Evolutionary conservation across 1,140 invertebrate species (phyloP).

Genomic region (Saccostrea echinata): DNA sequence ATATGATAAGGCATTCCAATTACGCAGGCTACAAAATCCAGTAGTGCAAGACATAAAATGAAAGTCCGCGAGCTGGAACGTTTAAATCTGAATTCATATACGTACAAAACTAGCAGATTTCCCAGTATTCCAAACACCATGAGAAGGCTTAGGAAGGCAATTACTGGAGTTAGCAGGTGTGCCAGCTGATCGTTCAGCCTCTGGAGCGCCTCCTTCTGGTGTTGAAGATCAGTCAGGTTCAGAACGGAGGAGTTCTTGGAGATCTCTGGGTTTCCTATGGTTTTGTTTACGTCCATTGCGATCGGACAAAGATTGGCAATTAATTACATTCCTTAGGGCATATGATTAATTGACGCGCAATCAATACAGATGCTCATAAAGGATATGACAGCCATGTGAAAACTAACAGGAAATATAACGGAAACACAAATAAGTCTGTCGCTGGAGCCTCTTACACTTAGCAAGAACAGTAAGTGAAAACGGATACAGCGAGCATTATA

Average conservation of each 20-base stretch:
- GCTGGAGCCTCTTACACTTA: background rate
- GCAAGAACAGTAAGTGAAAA: background rate
- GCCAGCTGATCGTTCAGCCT: slow-evolving; percentile 58
- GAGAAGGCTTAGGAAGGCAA: slow-evolving; percentile 63
- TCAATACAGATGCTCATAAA: background rate
- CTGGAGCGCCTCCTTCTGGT: background rate
- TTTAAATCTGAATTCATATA: slow-evolving; percentile 69
- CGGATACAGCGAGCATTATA: background rate
- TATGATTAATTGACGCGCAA: background rate
- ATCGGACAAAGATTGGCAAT: background rate
- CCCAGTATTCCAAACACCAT: slow-evolving; percentile 69
- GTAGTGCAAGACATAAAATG: slow-evolving; percentile 69
- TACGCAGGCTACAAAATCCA: slow-evolving; percentile 69
- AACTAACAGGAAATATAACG: slow-evolving; percentile 20
- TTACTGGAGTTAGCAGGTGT: slow-evolving; percentile 62
- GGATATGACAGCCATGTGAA: background rate
- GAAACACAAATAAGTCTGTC: slow-evolving; percentile 18
- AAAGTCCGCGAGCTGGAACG: slow-evolving; percentile 70
- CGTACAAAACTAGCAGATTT: slow-evolving; percentile 69
- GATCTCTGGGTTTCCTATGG: background rate
- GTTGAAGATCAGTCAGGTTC: background rate
- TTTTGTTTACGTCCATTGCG: background rate
- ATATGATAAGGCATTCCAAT: slow-evolving; percentile 72
- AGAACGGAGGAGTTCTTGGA: background rate
- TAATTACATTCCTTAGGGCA: slow-evolving; percentile 10